phyloP scores from a whole-genome alignment of 2,888 invertebrate species.

The Glaucopsyche alexis region DNA sequence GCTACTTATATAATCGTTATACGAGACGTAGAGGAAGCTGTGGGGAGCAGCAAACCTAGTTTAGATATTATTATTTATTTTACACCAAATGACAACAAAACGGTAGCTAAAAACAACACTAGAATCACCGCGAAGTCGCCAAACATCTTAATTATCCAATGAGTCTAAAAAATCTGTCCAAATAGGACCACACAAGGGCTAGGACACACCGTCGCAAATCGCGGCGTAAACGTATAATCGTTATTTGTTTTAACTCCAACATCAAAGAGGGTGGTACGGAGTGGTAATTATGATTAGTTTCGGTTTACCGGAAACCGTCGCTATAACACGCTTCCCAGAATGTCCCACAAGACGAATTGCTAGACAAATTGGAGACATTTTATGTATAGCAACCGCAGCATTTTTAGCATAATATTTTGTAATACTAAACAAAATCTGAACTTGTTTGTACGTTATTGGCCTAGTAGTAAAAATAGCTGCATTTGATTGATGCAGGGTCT shows the following conservation, averaged over 20 bases:
- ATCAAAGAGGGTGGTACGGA: conserved; percentile 76
- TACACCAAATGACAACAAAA: too few species aligned
- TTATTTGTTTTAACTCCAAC: conserved; percentile 79
- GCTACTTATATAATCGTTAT: too few species aligned
- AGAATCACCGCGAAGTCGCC: background rate
- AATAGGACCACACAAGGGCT: conserved; percentile 70
- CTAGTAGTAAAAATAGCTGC: background rate
- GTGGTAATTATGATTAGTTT: conserved; percentile 77
- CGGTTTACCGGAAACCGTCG: conserved; percentile 78
- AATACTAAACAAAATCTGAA: too few species aligned
- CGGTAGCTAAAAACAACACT: background rate
- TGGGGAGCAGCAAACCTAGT: too few species aligned
- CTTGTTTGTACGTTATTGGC: too few species aligned
- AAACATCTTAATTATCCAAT: conserved; percentile 48
- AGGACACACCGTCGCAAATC: conserved; percentile 70
- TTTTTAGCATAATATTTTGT: background rate
- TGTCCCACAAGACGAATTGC: conserved; percentile 29
- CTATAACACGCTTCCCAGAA: conserved; percentile 74
- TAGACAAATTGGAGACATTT: conserved; percentile 25
- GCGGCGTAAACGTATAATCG: conserved; percentile 77
- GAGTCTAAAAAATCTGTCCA: conserved; percentile 57
- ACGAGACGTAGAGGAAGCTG: too few species aligned
- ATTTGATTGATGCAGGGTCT: too few species aligned
- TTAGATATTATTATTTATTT: too few species aligned
- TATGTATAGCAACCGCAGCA: background rate